Evolutionary conservation across 2,888 invertebrate genomes (phyloP).

Genomic region (Pandemis heparana): DNA sequence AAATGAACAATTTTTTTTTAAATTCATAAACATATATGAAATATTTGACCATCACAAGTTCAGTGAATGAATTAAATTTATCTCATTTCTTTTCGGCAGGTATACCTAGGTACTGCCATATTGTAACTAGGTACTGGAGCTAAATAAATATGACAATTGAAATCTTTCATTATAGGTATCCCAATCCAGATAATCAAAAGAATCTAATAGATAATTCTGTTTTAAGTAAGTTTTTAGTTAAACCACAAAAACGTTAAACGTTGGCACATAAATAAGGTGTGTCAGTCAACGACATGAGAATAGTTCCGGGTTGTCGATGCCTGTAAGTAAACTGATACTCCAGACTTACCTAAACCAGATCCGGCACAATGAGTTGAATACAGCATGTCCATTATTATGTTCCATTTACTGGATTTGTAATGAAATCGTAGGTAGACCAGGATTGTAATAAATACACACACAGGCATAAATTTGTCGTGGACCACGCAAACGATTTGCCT

Average conservation of each 20-base stretch:
- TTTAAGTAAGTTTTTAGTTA: neutral
- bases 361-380: constrained; percentile 15
- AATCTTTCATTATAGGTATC: neutral
- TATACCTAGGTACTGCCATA: no score
- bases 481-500: constrained; percentile 52
- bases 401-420: neutral
- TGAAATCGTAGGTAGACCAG: neutral
- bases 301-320: neutral
- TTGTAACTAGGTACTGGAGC: no score
- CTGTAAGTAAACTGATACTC: constrained; percentile 2
- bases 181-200: neutral
- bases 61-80: neutral
- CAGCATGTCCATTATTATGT: constrained; percentile 20
- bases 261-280: no score
- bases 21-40: no score
- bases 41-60: neutral
- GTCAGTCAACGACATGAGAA: neutral
- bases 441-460: neutral
- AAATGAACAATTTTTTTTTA: no score
- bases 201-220: neutral
- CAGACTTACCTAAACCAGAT: constrained; percentile 6
- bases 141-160: no score
- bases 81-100: neutral
- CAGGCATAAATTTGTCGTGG: constrained; percentile 10
- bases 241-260: no score